Evolutionary conservation across 2,888 invertebrate genomes (phyloP).

Genomic region (Iselma pallidipennis): DNA sequence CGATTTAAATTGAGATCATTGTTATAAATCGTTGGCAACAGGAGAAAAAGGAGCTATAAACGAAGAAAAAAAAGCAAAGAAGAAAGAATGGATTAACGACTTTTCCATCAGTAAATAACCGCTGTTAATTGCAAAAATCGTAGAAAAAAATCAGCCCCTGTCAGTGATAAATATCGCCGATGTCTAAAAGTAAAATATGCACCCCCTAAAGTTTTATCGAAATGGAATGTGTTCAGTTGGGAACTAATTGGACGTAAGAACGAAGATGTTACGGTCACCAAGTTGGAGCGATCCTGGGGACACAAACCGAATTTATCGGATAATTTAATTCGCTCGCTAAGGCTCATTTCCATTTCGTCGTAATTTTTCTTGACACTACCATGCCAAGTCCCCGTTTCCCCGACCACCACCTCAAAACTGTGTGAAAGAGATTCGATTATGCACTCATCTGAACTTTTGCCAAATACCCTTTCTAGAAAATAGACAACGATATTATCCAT

Average conservation of each 20-base stretch:
- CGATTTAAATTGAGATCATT: background rate
- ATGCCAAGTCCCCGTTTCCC: slow-evolving; percentile 19
- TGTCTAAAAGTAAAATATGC: slow-evolving; percentile 21
- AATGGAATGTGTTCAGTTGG: slow-evolving; percentile 24
- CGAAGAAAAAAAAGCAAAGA: background rate
- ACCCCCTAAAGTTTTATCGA: slow-evolving; percentile 11
- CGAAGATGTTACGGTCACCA: slow-evolving; percentile 29
- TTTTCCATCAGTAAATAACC: background rate
- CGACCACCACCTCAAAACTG: background rate
- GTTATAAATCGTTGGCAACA: background rate
- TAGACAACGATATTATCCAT: background rate
- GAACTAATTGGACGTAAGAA: slow-evolving; percentile 29
- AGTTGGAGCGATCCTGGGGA: slow-evolving; percentile 30
- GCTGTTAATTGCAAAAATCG: background rate
- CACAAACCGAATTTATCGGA: slow-evolving; percentile 36
- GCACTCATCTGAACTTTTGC: slow-evolving; percentile 11
- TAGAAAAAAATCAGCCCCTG: background rate
- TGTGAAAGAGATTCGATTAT: slow-evolving; percentile 18
- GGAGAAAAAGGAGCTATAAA: background rate
- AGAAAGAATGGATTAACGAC: background rate
- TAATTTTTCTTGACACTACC: slow-evolving; percentile 34
- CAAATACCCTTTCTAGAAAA: background rate
- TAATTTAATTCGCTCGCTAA: slow-evolving; percentile 39
- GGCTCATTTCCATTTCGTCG: slow-evolving; percentile 38
- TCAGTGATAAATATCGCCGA: background rate